Evolutionary conservation across 2,113 vertebrate genomes (phyloP).

Genomic region (Cyprinodon brontotheroides): DNA sequence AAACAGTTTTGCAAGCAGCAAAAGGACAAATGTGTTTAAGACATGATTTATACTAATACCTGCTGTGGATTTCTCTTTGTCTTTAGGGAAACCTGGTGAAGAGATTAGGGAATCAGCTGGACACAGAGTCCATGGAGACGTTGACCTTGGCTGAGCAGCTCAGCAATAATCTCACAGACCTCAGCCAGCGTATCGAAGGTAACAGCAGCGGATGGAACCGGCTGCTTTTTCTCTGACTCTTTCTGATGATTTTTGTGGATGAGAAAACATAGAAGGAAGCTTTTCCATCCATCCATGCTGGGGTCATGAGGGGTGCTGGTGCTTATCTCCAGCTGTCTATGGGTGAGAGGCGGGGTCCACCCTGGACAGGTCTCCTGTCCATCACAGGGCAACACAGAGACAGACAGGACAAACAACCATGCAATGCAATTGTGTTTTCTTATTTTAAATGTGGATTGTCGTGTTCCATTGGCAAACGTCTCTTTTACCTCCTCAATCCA

Average conservation of each 20-base stretch:
- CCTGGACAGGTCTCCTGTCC: no score
- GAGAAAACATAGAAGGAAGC: no score
- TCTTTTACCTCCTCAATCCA: no score
- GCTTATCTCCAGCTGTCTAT: no score
- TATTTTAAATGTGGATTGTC: neutral
- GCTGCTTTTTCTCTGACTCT: neutral
- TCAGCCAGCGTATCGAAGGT: conserved; percentile 87
- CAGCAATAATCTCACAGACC: conserved; percentile 78
- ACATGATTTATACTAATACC: neutral
- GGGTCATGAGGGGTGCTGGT: no score
- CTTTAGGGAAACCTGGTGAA: conserved; percentile 81
- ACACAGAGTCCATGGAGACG: conserved; percentile 81
- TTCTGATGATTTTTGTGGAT: neutral
- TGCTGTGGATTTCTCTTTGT: conserved; percentile 21
- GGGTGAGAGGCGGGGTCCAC: no score
- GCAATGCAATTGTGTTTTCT: neutral
- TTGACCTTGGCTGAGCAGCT: conserved; percentile 81
- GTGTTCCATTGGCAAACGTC: neutral
- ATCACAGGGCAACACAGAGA: no score
- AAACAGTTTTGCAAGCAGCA: no score
- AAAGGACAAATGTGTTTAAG: neutral
- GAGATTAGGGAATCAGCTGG: conserved; percentile 73
- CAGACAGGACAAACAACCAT: no score
- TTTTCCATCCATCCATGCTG: no score
- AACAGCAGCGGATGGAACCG: neutral